phyloP scores from a whole-genome alignment of 2,797 vertebrate species.

The Alauda arvensis region DNA sequence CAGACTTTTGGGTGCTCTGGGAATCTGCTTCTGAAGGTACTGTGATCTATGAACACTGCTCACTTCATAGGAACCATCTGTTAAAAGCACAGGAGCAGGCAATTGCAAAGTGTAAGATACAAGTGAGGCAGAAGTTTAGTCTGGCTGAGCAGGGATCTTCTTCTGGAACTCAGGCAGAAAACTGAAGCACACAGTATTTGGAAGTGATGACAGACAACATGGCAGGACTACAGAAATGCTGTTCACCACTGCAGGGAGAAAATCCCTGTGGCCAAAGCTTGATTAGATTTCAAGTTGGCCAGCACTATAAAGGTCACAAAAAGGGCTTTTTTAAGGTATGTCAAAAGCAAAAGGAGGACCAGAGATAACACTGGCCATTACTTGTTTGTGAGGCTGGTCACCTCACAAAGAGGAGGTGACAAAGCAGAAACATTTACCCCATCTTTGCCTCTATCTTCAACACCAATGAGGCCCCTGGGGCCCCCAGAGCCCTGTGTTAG shows the following conservation, averaged over 20 bases:
- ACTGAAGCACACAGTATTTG: neutral
- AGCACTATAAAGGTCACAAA: neutral
- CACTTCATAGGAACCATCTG: neutral
- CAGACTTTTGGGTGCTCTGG: neutral
- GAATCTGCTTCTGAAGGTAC: neutral
- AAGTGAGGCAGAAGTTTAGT: neutral
- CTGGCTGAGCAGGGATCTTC: neutral
- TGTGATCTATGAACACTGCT: fast-evolving
- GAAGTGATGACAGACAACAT: neutral
- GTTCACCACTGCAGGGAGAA: neutral
- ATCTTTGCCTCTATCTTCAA: neutral
- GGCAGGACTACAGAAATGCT: neutral
- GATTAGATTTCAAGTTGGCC: neutral
- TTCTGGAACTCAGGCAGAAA: neutral
- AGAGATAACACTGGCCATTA: neutral
- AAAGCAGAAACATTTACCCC: neutral
- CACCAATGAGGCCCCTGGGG: neutral
- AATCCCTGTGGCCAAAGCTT: neutral
- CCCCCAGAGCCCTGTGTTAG: neutral
- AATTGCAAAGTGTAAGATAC: neutral
- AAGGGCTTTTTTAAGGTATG: neutral
- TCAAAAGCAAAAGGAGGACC: neutral
- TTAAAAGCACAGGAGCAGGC: neutral
- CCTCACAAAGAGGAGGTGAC: neutral
- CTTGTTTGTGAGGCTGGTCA: neutral